phyloP scores from a whole-genome alignment of 2,797 vertebrate species.

The Poeciliopsis presidionis region DNA sequence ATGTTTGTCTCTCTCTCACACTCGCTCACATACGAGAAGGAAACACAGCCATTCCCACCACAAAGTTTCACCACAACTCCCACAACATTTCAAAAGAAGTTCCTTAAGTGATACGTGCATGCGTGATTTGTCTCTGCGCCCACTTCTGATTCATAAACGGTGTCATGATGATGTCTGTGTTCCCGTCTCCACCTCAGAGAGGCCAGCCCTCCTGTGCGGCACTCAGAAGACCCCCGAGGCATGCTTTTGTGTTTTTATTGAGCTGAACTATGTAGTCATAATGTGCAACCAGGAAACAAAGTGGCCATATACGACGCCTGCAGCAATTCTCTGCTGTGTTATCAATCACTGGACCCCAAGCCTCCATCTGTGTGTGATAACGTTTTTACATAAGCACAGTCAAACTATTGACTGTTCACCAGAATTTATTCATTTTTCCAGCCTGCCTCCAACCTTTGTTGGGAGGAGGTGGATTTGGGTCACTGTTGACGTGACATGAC shows the following conservation, averaged over 20 bases:
- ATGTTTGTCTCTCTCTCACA: slow-evolving; percentile 16
- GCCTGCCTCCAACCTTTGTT: slow-evolving; percentile 11
- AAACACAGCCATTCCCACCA: slow-evolving; percentile 26
- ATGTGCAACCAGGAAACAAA: slow-evolving; percentile 19
- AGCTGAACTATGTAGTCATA: slow-evolving; percentile 3
- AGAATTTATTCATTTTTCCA: slow-evolving; percentile 50
- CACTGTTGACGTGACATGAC: slow-evolving; percentile 19
- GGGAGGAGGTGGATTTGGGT: background rate
- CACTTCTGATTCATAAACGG: slow-evolving; percentile 4
- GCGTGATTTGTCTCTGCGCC: background rate
- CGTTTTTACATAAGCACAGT: slow-evolving; percentile 51
- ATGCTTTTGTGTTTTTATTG: background rate
- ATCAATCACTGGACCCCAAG: slow-evolving; percentile 37
- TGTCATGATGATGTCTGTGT: background rate
- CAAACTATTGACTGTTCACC: slow-evolving; percentile 54
- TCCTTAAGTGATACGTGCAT: slow-evolving; percentile 6
- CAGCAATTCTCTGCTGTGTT: slow-evolving; percentile 19
- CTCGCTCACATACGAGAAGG: background rate
- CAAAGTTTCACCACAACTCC: slow-evolving; percentile 36
- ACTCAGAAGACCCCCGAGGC: slow-evolving; percentile 24
- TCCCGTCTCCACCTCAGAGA: slow-evolving; percentile 33
- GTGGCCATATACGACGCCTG: slow-evolving; percentile 36
- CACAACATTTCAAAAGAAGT: slow-evolving; percentile 32
- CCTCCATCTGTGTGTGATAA: slow-evolving; percentile 24
- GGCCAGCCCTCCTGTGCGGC: slow-evolving; percentile 13